Base-by-base conservation (phyloP, 2,113 vertebrate genomes). In the Equus quagga region DNA sequence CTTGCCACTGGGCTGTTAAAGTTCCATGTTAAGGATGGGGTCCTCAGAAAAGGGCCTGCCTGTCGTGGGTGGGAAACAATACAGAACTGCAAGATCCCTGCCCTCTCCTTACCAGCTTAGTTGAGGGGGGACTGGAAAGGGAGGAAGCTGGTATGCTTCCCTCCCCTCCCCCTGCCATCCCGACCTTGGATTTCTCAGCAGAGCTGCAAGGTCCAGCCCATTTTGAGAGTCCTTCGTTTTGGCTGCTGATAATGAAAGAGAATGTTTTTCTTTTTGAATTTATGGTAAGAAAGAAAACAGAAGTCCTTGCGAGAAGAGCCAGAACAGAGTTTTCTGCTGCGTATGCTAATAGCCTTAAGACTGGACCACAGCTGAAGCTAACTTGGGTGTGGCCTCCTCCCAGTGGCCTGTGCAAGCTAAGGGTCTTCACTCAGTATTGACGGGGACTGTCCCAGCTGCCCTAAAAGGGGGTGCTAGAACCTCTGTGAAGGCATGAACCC, bases 231-330 rank as follows among this genome's bases (percentile, higher is more conserved):
- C 67, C 83, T 97, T 91, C 31, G 1, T 91, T 84, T 94, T 89
- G 89, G 94, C 83, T 96, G 89, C 62, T 56, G 75, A 72, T 96
- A 97, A 96, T 49, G 67, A 51, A 96, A 97, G 70, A 97, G 62
- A 94, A 96, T 73, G 51, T 90, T 97, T 98, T 94, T 80, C 23
- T 91, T 94, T 93, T 92, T 51, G 84, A 96, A 97, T 97, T 96
- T 96, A 97, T 97, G 89, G 75, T 58, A 96, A 92, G 84, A 95
- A 97, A 83, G 79, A 92, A 98, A 98, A 94, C 91, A 96, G 60
- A 97, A 98, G 96, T 96, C 95, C 89, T 97, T 96, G 97, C 97
- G 79, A 96, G 96, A 97, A 91, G 94, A 96, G 83, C 83, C 92
- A 98, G 92, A 97, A 89, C 36, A 83, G 89, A 84, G 82, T 95